Base-by-base conservation (phyloP, 2,797 vertebrate species). In the Sternotherus odoratus region DNA sequence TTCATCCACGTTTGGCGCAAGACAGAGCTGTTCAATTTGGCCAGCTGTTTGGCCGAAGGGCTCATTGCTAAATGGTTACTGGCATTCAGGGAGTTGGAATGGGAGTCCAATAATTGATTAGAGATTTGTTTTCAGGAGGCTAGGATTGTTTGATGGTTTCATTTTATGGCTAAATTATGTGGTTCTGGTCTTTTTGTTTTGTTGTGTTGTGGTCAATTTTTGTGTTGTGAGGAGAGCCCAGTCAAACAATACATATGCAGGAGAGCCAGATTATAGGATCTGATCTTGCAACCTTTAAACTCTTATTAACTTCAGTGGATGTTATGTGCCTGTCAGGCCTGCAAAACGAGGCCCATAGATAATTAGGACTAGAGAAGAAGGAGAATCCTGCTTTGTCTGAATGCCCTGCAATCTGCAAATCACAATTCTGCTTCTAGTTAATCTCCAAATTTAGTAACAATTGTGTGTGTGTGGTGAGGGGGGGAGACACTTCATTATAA, bases 291-390 rank as follows among this genome's bases (percentile, higher is more conserved):
- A 91, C 89, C 26, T 26, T 77, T 28, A 21, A 0, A 0, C 26
- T 87, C 53, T 49, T 75, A 54, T 12, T 0, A 0, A 9, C 83
- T 94, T 85, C 63, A 48, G 28, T 66, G 54, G 43, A 54, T 89
- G 66, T 36, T 2, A 79, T 89, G 10, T 72, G 53, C 24, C 53
- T 79, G 36, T 74, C 48, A 89, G 49, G 39, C 13, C 8, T 80
- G 53, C 80, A 92, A 92, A 46, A 28, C 48, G 82, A 16, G 83
- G 80, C 46, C n/a, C 1, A 1, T 1, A 3, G 49, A 80, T 83
- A 94, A 88, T 85, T 87, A 57, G 79, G 75, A 77, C 46, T 89
- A 39, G 60, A 60, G 17, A 79, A 77, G 54, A 93, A 89, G 39
- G 86, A 24, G 12, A 87, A 88, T 30, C 0, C 0, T 56, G 23